Evolutionary conservation across 1,140 invertebrate genomes (phyloP).

Genomic region (Drosophila funebris): DNA sequence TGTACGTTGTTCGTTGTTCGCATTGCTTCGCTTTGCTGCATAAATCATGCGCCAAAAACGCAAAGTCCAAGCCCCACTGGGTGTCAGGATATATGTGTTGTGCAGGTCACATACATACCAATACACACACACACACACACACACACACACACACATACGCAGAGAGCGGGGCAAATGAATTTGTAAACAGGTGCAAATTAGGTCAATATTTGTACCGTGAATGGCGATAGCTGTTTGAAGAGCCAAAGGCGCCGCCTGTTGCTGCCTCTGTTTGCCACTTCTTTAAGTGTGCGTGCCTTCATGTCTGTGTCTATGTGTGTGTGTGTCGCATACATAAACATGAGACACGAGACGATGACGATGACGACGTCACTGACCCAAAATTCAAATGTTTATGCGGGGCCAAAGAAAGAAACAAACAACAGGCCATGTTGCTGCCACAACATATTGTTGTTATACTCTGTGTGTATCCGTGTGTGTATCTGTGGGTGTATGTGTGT

Average conservation of each 20-base stretch:
- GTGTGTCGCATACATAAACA: constrained; percentile 69
- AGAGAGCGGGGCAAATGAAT: constrained; percentile 61
- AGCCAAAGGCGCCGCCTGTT: constrained; percentile 12
- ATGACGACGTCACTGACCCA: constrained; percentile 70
- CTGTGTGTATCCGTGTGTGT: too few relatives aligned
- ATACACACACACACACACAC: neutral
- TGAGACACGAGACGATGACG: constrained; percentile 35
- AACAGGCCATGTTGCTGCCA: neutral
- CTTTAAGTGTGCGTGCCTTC: constrained; percentile 8
- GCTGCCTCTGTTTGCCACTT: neutral
- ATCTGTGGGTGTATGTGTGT: neutral
- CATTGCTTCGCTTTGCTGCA: constrained; percentile 54
- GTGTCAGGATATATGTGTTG: constrained; percentile 11
- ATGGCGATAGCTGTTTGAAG: constrained; percentile 35
- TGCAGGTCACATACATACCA: neutral
- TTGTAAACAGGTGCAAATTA: constrained; percentile 80
- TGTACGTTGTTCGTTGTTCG: constrained; percentile 16
- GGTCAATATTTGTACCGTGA: constrained; percentile 69
- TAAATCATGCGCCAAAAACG: constrained; percentile 77
- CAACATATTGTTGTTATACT: neutral
- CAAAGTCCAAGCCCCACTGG: constrained; percentile 58
- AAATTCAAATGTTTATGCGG: constrained; percentile 79
- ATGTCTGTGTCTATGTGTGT: constrained; percentile 14
- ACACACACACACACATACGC: neutral
- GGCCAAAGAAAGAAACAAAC: constrained; percentile 36